A percentile compares a stretch with the other conserved stretches of the same genome.
Evolutionary conservation across 1,140 invertebrate species (phyloP).

Genomic region (Mycetomoellerius zeteki): DNA sequence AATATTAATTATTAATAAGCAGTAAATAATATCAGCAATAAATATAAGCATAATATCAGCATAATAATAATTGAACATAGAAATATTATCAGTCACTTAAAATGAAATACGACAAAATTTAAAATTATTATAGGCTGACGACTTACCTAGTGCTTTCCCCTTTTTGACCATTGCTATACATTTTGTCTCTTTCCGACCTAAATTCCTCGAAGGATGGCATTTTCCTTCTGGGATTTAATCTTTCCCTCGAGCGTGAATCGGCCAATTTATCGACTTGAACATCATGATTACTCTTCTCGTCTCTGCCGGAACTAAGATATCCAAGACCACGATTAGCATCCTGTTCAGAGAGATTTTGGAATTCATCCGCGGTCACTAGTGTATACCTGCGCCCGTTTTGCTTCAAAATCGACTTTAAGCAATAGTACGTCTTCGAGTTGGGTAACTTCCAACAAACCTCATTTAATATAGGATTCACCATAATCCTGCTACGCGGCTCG

Average conservation of each 20-base stretch:
- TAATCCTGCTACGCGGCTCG: conserved; percentile 68
- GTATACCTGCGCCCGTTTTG: conserved; percentile 83
- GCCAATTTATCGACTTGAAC: not conserved
- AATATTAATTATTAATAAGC: conserved; percentile 54
- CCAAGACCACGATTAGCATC: not conserved
- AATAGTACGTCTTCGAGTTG: conserved; percentile 82
- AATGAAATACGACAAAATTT: not conserved
- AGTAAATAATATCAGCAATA: conserved; percentile 22
- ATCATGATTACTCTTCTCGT: not conserved
- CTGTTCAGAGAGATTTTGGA: conserved; percentile 76
- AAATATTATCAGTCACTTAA: not conserved
- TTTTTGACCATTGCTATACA: not conserved
- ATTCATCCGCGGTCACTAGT: conserved; percentile 81
- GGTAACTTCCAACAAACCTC: conserved; percentile 75
- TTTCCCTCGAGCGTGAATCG: conserved; percentile 63
- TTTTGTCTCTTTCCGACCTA: conserved; percentile 12
- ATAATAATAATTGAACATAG: not conserved
- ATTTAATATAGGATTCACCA: conserved; percentile 79
- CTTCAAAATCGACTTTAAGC: conserved; percentile 84
- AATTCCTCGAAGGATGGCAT: conserved; percentile 52
- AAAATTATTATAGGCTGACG: not conserved
- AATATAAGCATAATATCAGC: not conserved
- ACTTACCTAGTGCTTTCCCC: conserved; percentile 61
- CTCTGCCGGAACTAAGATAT: not conserved
- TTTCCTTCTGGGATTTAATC: conserved; percentile 52